Base-by-base conservation (phyloP, 2,888 invertebrate species). In the Diabrotica balteata region DNA sequence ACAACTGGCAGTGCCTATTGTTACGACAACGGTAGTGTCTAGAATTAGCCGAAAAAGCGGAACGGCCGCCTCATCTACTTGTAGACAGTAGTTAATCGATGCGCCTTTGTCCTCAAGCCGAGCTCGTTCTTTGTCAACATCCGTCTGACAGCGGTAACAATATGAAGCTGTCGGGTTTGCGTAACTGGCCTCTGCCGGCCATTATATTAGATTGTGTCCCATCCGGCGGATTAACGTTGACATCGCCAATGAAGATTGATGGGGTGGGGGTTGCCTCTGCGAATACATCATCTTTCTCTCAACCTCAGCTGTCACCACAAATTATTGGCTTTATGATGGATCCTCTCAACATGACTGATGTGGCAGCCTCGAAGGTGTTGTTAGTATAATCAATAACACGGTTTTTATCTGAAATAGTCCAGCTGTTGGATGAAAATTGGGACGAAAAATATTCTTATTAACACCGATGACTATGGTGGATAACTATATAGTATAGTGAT, bases 301-400 rank as follows among this genome's bases (percentile, higher is more conserved):
- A 75, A 75, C 77, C 76, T 76, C 77, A 75, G 76, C 79, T 81
- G 81, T 82, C 82, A 79, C 80, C 81, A 78, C 81, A 82, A 82
- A 81, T 81, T 82, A 82, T 82, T 77, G 78, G 78, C 74, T 73
- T 76, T 76, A 79, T 81, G 81, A 82, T 81, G 79, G 80, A 81
- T 82, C 77, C 69, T 59, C 68, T 46, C 45, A 63, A 63, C 66
- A 61, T 66, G 67, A 67, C 63, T 22, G 65, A 68, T 63, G 58
- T 22, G 22, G 55, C 53, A 44, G 53, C 63, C 62, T 68, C 17
- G 7, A 61, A 69, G 62, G 65, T 63, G 65, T 61, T 65, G 65
- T 59, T 61, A 44, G 10, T 32, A 32, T 32, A 32, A 32, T 32
- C 32, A 32, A 32, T 32, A 32, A 32, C 32, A 32, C 32, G 32